Base-by-base conservation (phyloP, 1,140 invertebrate genomes). In the Phthorimaea operculella region DNA sequence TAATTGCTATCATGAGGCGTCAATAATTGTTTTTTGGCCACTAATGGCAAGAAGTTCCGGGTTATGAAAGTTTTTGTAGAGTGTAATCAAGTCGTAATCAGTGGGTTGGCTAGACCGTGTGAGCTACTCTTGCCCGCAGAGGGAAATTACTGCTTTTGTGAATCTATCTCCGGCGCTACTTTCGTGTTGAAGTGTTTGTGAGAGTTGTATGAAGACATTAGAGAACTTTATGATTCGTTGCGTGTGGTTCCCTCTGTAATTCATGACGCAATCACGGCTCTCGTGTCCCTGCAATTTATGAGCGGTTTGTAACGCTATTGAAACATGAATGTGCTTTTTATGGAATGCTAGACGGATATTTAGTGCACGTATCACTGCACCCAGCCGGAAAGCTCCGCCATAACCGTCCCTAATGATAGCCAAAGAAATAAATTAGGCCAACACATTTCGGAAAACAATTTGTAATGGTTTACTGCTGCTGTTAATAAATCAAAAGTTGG, bases 81-180 rank as follows among this genome's bases (percentile, higher is more conserved):
- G 68, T 77, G 66, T 76, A 83, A 83, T 83, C 76, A 77, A 81
- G 69, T 34, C 62, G 70, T 79, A 80, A 80, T 81, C 70, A 79
- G 69, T 58, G 76, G 76, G 73, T 76, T 55, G 72, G 68, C 54
- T 68, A 69, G 69, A 75, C 64, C 72, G 72, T 76, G 74, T 77
- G 73, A 79, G 74, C 67, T 72, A 69, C 68, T 69, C 66, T 51
- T 58, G 57, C 57, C 54, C 62, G 72, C 62, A 62, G 60, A 64
- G 63, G 64, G 73, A 76, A 80, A 83, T 83, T 80, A 76, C 75
- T 75, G 69, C 55, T 72, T 72, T 67, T 64, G 64, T 68, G 61
- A 56, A 64, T 72, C 55, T 64, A 64, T 65, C 44, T 64, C 64
- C 53, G 51, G 49, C 61, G 63, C 60, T 70, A 70, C 60, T 72